Percentiles rank a stretch among this genome's conserved stretches.
Conservation (phyloP, 2,113 vertebrate genomes). For the Clarias magur region DNA sequence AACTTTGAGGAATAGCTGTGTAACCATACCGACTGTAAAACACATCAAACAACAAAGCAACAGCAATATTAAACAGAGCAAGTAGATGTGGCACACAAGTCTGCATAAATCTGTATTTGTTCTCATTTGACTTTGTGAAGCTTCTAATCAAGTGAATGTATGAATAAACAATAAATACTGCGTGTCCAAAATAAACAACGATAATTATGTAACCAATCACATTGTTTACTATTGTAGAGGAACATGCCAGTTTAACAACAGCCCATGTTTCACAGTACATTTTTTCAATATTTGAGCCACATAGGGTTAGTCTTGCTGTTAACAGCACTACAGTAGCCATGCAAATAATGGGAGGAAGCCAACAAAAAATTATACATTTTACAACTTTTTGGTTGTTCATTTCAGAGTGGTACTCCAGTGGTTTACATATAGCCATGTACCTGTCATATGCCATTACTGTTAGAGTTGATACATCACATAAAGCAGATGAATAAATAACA, state of each 20-base stretch:
- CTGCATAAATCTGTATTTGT: constrained; percentile 43
- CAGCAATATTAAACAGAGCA: constrained; percentile 36
- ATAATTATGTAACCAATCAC: constrained; percentile 50
- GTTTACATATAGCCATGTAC: constrained; percentile 51
- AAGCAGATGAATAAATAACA: constrained; percentile 48
- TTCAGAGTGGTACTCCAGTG: constrained; percentile 49
- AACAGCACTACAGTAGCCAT: constrained; percentile 1
- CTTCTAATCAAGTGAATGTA: constrained; percentile 42
- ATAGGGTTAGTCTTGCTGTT: constrained; percentile 29
- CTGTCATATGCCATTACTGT: constrained; percentile 55
- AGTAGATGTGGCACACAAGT: constrained; percentile 50
- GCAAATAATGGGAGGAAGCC: constrained; percentile 38
- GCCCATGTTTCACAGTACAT: constrained; percentile 53
- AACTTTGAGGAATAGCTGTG: constrained; percentile 21
- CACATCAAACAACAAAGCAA: constrained; percentile 50
- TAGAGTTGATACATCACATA: constrained; percentile 49
- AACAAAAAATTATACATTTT: constrained; percentile 40
- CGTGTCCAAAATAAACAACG: constrained; percentile 40
- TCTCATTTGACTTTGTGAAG: constrained; percentile 42
- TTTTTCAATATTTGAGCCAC: constrained; percentile 51
- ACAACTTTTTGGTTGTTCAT: constrained; percentile 46
- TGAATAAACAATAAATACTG: constrained; percentile 43
- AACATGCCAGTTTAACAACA: constrained; percentile 50
- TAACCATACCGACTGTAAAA: constrained; percentile 50
- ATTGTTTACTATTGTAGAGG: constrained; percentile 43